Percentiles rank a stretch among this genome's conserved stretches.
Conservation (phyloP, 30 jellyfish, hydroid and myxozoan genomes). For the Chrysaora quinquecirrha region DNA sequence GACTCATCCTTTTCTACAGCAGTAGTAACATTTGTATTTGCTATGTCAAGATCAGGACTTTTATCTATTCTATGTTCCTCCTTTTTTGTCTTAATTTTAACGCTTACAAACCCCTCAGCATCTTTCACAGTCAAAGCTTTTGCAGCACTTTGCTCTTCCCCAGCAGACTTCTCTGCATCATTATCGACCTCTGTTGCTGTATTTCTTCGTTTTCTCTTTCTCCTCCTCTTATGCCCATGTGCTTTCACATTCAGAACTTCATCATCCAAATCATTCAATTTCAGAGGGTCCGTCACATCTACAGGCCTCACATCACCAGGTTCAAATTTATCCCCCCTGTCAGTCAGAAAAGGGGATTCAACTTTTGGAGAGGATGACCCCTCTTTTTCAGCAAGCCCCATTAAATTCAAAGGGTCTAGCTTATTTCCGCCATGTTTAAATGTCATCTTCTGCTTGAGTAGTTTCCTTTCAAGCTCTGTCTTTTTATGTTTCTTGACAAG, state of each 20-base stretch:
- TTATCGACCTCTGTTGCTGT: slow-evolving; percentile 61
- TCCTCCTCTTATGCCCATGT: slow-evolving; percentile 65
- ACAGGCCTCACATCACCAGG: slow-evolving; percentile 79
- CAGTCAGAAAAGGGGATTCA: slow-evolving; percentile 67
- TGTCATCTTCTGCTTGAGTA: slow-evolving; percentile 8
- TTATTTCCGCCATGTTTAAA: slow-evolving; percentile 9
- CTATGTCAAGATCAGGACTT: too few species aligned
- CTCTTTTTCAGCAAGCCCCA: slow-evolving; percentile 49
- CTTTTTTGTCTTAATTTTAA: too few species aligned
- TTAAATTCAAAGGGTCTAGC: slow-evolving; percentile 48
- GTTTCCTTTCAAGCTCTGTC: slow-evolving; percentile 24
- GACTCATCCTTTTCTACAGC: too few species aligned
- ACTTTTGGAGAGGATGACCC: slow-evolving; percentile 66
- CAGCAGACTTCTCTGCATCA: background rate
- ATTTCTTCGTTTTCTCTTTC: slow-evolving; percentile 67
- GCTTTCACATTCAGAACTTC: slow-evolving; percentile 62
- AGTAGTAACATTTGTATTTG: too few species aligned
- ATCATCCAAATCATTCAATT: slow-evolving; percentile 75
- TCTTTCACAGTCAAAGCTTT: background rate
- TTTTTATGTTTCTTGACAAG: slow-evolving; percentile 16
- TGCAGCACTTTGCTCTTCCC: background rate
- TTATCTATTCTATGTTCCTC: too few species aligned
- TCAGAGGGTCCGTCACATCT: slow-evolving; percentile 85
- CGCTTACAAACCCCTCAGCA: background rate
- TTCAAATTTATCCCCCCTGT: slow-evolving; percentile 67